These are phyloP conservation scores for Tamias sibiricus DNA, from an alignment of 2,113 vertebrate species.

Conservation along the genomic window DNA sequence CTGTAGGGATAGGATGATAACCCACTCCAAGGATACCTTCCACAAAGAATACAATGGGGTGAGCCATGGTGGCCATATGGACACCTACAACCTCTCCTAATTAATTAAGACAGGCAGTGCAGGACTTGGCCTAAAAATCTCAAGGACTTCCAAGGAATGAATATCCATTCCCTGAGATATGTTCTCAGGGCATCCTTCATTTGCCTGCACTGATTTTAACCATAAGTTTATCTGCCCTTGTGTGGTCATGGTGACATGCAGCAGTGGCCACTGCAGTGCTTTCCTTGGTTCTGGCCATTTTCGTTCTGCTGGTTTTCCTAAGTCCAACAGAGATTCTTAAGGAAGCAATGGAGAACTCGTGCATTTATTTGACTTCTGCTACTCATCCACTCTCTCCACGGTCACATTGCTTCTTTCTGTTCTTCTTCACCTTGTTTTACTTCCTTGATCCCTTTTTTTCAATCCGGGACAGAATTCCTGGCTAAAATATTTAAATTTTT, in stretches of 20 bases:
- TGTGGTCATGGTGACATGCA: fast-evolving
- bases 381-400: too few species aligned
- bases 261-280: fast-evolving
- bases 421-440: not conserved
- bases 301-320: not conserved
- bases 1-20: not conserved
- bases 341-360: fast-evolving
- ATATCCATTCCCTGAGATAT: not conserved
- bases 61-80: not conserved
- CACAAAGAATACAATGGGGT: not conserved
- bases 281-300: fast-evolving
- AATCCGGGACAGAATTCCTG: not conserved
- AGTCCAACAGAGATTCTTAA: too few species aligned
- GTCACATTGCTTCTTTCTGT: not conserved
- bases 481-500: too few species aligned
- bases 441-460: not conserved
- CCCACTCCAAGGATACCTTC: not conserved
- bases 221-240: not conserved
- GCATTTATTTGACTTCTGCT: not conserved
- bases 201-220: not conserved
- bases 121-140: too few species aligned
- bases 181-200: not conserved
- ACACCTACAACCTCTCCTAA: not conserved
- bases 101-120: too few species aligned
- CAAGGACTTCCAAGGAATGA: not conserved